Evolutionary conservation across 2,113 vertebrate species (phyloP).

Genomic region (Neogobius melanostomus): DNA sequence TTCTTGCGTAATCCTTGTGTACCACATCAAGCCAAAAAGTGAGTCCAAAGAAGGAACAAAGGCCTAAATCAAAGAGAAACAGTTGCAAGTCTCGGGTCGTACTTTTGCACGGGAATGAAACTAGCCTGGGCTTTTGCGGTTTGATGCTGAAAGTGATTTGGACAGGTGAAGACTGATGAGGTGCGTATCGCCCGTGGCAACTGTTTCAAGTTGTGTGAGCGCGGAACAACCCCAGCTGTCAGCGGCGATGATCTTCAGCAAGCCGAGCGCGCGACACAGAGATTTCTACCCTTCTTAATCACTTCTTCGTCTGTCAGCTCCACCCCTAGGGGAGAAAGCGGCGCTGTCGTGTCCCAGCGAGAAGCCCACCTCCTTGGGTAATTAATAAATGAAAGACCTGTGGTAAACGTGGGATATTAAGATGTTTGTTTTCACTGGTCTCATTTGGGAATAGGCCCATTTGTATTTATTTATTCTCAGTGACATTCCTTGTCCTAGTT

Average conservation of each 20-base stretch:
- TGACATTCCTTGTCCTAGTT: constrained; percentile 37
- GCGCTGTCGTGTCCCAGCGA: constrained; percentile 63
- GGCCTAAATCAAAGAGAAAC: constrained; percentile 10
- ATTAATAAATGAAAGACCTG: constrained; percentile 70
- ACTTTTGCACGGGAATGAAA: constrained; percentile 27
- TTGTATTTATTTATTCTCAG: constrained; percentile 56
- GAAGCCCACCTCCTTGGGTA: constrained; percentile 66
- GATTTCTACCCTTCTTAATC: constrained; percentile 67
- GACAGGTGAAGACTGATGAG: constrained; percentile 77
- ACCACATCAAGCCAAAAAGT: constrained; percentile 4
- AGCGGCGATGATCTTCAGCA: constrained; percentile 64
- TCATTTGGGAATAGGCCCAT: constrained; percentile 50
- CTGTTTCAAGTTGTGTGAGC: constrained; percentile 71
- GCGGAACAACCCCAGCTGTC: constrained; percentile 71
- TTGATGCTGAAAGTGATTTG: constrained; percentile 62
- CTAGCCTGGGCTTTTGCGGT: constrained; percentile 52
- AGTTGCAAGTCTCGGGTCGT: constrained; percentile 10
- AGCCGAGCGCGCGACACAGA: constrained; percentile 62
- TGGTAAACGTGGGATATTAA: constrained; percentile 57
- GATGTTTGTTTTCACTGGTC: constrained; percentile 46
- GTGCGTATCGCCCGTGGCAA: constrained; percentile 72
- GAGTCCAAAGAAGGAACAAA: neutral
- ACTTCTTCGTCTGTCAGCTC: constrained; percentile 72
- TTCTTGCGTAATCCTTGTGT: constrained; percentile 8
- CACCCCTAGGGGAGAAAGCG: constrained; percentile 55